Conservation (phyloP, 2,113 vertebrate genomes). For the Laticauda colubrina region DNA sequence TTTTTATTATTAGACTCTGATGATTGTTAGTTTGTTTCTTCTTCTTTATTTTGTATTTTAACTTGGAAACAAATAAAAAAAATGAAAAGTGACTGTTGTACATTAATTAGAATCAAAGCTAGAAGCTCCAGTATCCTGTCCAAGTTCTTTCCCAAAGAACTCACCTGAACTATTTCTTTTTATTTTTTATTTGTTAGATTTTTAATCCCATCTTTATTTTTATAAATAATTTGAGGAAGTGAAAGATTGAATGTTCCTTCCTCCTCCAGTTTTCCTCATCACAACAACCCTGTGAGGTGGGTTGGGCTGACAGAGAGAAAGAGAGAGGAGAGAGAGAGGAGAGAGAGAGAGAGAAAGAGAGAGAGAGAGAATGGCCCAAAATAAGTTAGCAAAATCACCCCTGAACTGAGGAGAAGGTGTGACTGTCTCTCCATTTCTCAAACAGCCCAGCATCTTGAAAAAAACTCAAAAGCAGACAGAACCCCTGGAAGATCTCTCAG, state of each 20-base stretch:
- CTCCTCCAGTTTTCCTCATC: background rate
- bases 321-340: no score
- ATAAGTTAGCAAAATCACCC: background rate
- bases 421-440: background rate
- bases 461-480: rapidly evolving
- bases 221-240: background rate
- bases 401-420: background rate
- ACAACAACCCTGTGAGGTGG: background rate
- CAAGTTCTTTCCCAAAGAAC: background rate
- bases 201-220: background rate
- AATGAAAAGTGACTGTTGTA: no score
- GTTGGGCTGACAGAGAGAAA: no score
- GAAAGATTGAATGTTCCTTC: background rate
- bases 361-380: background rate
- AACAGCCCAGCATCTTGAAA: background rate
- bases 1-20: no score
- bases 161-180: background rate
- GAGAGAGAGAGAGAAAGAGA: no score
- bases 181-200: background rate
- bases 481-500: background rate
- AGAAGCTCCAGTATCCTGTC: no score
- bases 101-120: no score
- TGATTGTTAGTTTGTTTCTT: no score
- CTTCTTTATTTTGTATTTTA: no score
- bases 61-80: no score